Evolutionary conservation across 2,797 vertebrate species (phyloP).

Genomic region (Poecilia picta): DNA sequence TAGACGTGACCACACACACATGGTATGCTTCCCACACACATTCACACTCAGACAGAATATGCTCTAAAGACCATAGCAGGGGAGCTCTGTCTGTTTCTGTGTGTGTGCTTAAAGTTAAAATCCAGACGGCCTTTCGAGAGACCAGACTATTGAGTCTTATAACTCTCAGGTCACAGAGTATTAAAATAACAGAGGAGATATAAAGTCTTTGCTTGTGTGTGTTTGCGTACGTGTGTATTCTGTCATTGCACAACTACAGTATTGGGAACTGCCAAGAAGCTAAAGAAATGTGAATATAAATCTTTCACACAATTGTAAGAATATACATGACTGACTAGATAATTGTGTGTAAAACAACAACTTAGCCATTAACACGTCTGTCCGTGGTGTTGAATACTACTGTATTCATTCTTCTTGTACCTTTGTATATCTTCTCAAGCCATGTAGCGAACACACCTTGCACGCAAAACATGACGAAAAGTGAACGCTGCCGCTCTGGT

Average conservation of each 20-base stretch:
- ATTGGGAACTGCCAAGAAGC: slow-evolving; percentile 29
- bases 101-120: slow-evolving; percentile 70
- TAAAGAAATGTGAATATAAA: slow-evolving; percentile 24
- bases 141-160: slow-evolving; percentile 79
- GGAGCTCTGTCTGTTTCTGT: slow-evolving; percentile 56
- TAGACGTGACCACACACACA: slow-evolving; percentile 80
- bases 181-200: slow-evolving; percentile 78
- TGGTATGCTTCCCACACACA: slow-evolving; percentile 73
- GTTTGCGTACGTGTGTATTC: slow-evolving; percentile 30
- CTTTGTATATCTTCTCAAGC: neutral
- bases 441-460: neutral
- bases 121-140: slow-evolving; percentile 77
- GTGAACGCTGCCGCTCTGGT: neutral
- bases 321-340: slow-evolving; percentile 21
- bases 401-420: neutral
- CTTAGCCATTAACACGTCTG: slow-evolving; percentile 12
- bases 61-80: slow-evolving; percentile 72
- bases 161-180: slow-evolving; percentile 78
- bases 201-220: slow-evolving; percentile 49
- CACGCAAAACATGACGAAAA: neutral
- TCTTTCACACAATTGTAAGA: slow-evolving; percentile 5
- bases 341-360: slow-evolving; percentile 18
- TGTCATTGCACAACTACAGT: slow-evolving; percentile 45
- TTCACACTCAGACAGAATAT: slow-evolving; percentile 56
- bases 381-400: neutral